Base-by-base conservation (phyloP, 1,140 invertebrate genomes). In the Sitodiplosis mosellana region DNA sequence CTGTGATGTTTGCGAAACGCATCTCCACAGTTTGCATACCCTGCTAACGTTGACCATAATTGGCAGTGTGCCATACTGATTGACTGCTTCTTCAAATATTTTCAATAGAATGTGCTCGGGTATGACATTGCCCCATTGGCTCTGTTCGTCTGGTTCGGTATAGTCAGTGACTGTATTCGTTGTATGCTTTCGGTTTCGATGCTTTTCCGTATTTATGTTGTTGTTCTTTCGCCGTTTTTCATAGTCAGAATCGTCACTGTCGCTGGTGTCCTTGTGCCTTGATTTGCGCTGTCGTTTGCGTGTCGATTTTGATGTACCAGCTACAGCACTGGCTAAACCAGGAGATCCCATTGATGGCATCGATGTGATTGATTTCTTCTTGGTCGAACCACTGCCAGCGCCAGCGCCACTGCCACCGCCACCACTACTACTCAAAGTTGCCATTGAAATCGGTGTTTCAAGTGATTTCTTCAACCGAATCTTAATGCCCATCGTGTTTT, bases 1-100 rank as follows among this genome's bases (percentile, higher is more conserved):
- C 27, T 69, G 63, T 2, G 81, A 74, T 38, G 70, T 69, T 21
- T 72, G 64, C 19, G 81, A 78, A 10, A 82, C 75, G 53, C 73
- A 69, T 41, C 76, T 65, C 84, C 84, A 89, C 43, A 79, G 59
- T 48, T 72, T 73, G 65, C 84, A 87, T 10, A 87, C 84, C 59
- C 72, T 72, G 42, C 76, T 73, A 55, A 83, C 71, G 56, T 81
- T 82, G 63, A 64, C 71, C 49, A 86, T 65, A 54, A 77, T 73
- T 40, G 84, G 84, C 55, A 87, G 65, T 50, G 76, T 73, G 40
- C 84, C 83, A 56, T 80, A 75, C 49, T 69, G 69, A 45, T 70
- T 60, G 19, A 77, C 72, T 43, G 77, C 72, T 60, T 76, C 63
- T 53, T 75, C 63, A 59, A 87, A 85, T 56, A 88, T 81, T 59